Base-by-base conservation (phyloP, 2,113 vertebrate genomes). In the Epinephelus lanceolatus region DNA sequence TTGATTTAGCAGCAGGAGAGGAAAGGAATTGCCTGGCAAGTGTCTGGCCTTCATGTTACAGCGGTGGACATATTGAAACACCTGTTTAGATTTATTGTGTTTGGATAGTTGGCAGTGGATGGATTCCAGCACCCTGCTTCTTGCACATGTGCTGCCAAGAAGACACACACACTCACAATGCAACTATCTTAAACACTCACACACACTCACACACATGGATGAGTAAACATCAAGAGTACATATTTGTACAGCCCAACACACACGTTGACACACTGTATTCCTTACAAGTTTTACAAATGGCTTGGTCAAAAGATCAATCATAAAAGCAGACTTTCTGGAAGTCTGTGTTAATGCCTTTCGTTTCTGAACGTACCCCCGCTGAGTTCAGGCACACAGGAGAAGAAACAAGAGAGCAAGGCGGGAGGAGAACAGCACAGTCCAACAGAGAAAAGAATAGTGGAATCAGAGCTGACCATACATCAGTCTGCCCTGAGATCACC, bases 21-120 rank as follows among this genome's bases (percentile, higher is more conserved):
- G 86, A 84, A 74, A 91, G 86, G 81, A 90, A 89, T 92, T 86
- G 85, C 84, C 85, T 92, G 91, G 91, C 83, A 83, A 80, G 75
- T 63, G 53, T 83, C 83, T 80, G 81, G 70, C 73, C 81, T 85
- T 84, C 80, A 85, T 87, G 89, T 92, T 90, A 89, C 86, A 87
- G 87, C 91, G 76, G 79, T 90, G 80, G 15, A 86, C 92, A 86
- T 86, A 87, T 88, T 91, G 86, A 93, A 85, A 91, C 94, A 94
- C 92, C 91, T 94, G 92, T 92, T 95, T 91, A 86, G 90, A 93
- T 95, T 93, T 91, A 95, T 90, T 84, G 80, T 91, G 85, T 92
- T 91, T 93, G 83, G 87, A 80, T 81, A 79, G 86, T 93, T 94
- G 91, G 86, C 85, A 88, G 80, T 86, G 86, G 87, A 92, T 77